A percentile compares a stretch with the other conserved stretches of the same genome.
These are phyloP conservation scores for Hippocampus guttulatus DNA, from an alignment of 2,113 vertebrate species.

Conservation along the genomic window DNA sequence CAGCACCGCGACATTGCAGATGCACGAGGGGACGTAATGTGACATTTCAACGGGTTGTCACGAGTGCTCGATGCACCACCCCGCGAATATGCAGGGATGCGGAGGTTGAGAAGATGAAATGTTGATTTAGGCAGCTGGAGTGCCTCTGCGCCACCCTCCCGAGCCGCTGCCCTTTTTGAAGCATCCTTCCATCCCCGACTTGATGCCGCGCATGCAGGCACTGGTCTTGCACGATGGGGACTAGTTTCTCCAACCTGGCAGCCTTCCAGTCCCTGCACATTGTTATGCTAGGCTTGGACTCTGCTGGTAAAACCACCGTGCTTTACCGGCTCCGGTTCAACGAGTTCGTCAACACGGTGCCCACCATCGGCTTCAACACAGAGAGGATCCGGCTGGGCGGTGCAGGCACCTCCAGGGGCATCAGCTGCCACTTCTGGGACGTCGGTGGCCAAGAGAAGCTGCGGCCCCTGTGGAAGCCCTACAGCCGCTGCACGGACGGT, in stretches of 20 bases:
- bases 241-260: slow-evolving; percentile 86
- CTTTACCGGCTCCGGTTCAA: slow-evolving; percentile 94
- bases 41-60: slow-evolving; percentile 8
- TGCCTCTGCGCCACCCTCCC: slow-evolving; percentile 37
- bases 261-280: slow-evolving; percentile 94
- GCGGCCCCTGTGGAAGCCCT: slow-evolving; percentile 92
- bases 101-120: background rate
- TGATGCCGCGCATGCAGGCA: slow-evolving; percentile 14
- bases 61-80: background rate
- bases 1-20: background rate
- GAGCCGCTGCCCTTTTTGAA: slow-evolving; percentile 11
- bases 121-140: slow-evolving; percentile 34
- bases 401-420: slow-evolving; percentile 83
- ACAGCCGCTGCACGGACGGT: slow-evolving; percentile 94
- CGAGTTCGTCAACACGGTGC: slow-evolving; percentile 97
- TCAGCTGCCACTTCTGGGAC: slow-evolving; percentile 98
- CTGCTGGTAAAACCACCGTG: slow-evolving; percentile 93
- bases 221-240: slow-evolving; percentile 75
- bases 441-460: slow-evolving; percentile 95
- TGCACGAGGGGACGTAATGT: slow-evolving; percentile 13
- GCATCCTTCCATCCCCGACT: slow-evolving; percentile 11
- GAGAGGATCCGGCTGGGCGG: slow-evolving; percentile 88
- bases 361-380: slow-evolving; percentile 96
- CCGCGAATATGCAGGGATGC: slow-evolving; percentile 34
- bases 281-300: slow-evolving; percentile 95